These are phyloP conservation scores for Trachelus iudaicus DNA, from an alignment of 2,888 invertebrate species.

Conservation along the genomic window DNA sequence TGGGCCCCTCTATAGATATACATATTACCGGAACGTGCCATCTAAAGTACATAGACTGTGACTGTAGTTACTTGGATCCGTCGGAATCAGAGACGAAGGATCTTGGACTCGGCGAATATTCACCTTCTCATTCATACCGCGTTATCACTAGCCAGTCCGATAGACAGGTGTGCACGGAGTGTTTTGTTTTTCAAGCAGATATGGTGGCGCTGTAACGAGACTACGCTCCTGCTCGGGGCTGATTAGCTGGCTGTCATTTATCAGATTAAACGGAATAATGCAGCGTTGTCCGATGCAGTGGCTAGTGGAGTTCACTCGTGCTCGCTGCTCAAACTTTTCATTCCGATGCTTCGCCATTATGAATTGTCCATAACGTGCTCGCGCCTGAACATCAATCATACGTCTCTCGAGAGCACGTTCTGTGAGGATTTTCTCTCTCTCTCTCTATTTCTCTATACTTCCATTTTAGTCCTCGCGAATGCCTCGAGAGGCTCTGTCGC, in stretches of 20 bases:
- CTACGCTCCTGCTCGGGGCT: neutral
- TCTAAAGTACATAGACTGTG: neutral
- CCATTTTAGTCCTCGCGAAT: neutral
- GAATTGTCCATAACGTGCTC: neutral
- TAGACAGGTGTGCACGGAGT: neutral
- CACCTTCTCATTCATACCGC: neutral
- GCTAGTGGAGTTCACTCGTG: neutral
- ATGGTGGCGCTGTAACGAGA: neutral
- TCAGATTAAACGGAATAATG: conserved; percentile 31
- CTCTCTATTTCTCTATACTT: neutral
- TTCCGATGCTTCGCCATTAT: neutral
- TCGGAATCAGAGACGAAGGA: neutral
- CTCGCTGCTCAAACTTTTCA: neutral
- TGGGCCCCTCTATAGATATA: neutral
- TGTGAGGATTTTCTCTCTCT: neutral
- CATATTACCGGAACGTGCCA: neutral
- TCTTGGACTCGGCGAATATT: neutral
- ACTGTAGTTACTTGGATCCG: neutral
- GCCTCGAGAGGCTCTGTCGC: neutral
- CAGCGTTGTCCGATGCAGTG: neutral
- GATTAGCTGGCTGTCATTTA: conserved; percentile 23
- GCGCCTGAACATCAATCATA: neutral
- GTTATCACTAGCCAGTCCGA: neutral
- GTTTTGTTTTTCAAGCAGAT: neutral
- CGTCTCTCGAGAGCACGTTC: neutral